Evolutionary conservation across 2,797 vertebrate genomes (phyloP), one percentile per base, ranked within the genome.

Genomic region (Notamacropus eugenii): DNA sequence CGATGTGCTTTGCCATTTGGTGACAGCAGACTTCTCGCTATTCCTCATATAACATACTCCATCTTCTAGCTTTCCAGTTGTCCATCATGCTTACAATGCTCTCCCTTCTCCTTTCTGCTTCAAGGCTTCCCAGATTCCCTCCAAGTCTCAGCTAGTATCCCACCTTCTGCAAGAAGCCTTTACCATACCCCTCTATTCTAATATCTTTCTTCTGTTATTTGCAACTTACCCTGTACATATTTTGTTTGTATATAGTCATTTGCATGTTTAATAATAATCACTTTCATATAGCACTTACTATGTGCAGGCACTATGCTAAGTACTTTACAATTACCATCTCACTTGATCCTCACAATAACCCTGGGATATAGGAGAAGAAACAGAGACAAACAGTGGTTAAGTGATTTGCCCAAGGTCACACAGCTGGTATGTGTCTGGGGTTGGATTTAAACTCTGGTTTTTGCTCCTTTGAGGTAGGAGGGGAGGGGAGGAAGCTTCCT

Each of bases 331-430:
- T 1, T 95, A 46, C 82, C 91, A 94, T 91, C 57, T 93, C 52
- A 93, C 90, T 93, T 93, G 46, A 92, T 95, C 67, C n/a, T 91
- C 92, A 91, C 0, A 90, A 29, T 58, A 58, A 90, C 3, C 8
- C 5, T 54, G 57, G 94, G 94, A 95, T 52, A 62, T 50, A 91
- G 57, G 27, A 5, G 96, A 94, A 40, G 92, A 96, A 96, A 97
- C 27, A 50, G 58, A 96, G 92, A 8, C 19, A 91, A 29, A 93
- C 34, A 91, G 55, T 24, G 91, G 50, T 92, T 62, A 82, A 74
- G 3, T 59, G 82, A 91, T 9, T 58, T 58, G 57, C 57, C 50
- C 28, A 92, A 52, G 19, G 54, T 87, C 24, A 87, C 40, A 3
- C 24, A 93, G 94, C 16, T 31, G 27, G 55, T 22, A 58, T 62